Evolutionary conservation across 2,888 invertebrate species (phyloP), one percentile per base, ranked within the genome.

Genomic region (Pinctada fucata): DNA sequence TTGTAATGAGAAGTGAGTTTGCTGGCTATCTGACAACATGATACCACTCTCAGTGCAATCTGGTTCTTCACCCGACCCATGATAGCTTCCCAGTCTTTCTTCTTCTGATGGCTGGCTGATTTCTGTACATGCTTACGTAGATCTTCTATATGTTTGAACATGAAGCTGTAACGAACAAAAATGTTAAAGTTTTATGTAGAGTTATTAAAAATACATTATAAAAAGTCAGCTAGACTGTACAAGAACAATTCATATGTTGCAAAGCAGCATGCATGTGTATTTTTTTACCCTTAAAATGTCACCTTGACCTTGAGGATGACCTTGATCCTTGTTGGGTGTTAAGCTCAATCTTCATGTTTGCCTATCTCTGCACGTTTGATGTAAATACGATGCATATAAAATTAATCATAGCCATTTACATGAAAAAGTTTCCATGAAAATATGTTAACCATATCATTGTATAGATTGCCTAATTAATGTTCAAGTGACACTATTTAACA

Each of bases 1-100:
- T 89, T 91, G 75, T 92, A 91, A 83, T 92, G 92, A 49, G 92
- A 92, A 48, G 90, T 90, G 10, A 93, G 85, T 85, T 93, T 93
- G 83, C 92, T 92, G 74, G 93, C 93, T 66, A 93, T 90, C 80
- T 93, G 93, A 80, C 93, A 91, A 81, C 92, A 92, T 2, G 93
- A 90, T 3, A 92, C 84, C 0, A 92, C 84, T 51, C 93, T 84
- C 1, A 93, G 86, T 2, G 91, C 85, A 2, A 92, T 80, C 83
- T 93, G 93, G 66, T 91, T 89, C 76, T 82, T 83, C 16, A 92
- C 87, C 63, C 90, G 81, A 3, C 87, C 87, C 79, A 87, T 72
- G 6, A 91, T 88, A 3, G 78, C 84, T 67, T 69, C 72, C 91
- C 91, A 92, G 47, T 90, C 88, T 69, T 82, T 80, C 49, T 69